A percentile compares a stretch with the other conserved stretches of the same genome.
These are phyloP conservation scores for Cerastoderma edule DNA, from an alignment of 2,888 invertebrate species.

Conservation along the genomic window DNA sequence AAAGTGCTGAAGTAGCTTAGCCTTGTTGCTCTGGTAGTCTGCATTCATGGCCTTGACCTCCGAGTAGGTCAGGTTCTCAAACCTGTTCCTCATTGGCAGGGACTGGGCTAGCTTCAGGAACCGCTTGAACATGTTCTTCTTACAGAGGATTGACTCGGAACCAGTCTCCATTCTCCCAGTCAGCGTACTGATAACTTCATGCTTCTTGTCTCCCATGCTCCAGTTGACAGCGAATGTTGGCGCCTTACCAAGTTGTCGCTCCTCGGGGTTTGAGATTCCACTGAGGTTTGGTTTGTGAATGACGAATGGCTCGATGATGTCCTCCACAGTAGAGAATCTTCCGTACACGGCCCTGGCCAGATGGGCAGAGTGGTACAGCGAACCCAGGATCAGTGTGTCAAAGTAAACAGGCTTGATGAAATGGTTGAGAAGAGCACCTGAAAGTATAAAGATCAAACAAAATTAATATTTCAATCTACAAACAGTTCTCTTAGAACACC, in stretches of 20 bases:
- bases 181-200: conserved; percentile 93
- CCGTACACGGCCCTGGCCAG: conserved; percentile 87
- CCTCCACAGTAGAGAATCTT: conserved; percentile 88
- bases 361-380: conserved; percentile 94
- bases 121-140: conserved; percentile 89
- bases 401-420: conserved; percentile 92
- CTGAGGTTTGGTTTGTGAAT: conserved; percentile 92
- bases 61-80: conserved; percentile 71
- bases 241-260: conserved; percentile 94
- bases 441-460: too few species aligned
- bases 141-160: conserved; percentile 91
- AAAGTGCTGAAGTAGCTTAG: conserved; percentile 91
- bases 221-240: conserved; percentile 96
- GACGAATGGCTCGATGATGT: conserved; percentile 92
- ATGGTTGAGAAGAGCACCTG: conserved; percentile 83
- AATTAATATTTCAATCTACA: too few species aligned
- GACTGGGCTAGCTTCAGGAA: conserved; percentile 84
- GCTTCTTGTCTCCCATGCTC: conserved; percentile 87
- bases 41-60: conserved; percentile 80
- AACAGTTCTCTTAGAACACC: too few species aligned
- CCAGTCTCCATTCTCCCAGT: conserved; percentile 93
- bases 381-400: conserved; percentile 92
- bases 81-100: conserved; percentile 40
- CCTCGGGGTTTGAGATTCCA: conserved; percentile 93
- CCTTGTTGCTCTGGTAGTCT: conserved; percentile 88